These are phyloP conservation scores for Campylomormyrus tamandua DNA, from an alignment of 2,113 vertebrate species.

Conservation along the genomic window DNA sequence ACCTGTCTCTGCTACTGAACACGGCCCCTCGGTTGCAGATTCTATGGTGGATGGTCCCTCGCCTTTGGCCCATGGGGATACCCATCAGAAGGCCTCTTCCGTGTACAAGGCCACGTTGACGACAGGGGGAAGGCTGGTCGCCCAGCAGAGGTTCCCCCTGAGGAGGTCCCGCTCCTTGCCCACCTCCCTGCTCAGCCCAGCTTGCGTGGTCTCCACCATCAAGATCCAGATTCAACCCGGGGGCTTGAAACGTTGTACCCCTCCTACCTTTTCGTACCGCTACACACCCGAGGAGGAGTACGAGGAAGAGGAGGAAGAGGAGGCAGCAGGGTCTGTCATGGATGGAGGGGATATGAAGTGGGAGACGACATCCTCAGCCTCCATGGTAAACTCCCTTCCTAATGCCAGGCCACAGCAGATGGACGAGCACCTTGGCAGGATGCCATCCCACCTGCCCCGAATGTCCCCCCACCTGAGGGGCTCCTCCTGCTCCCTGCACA, in stretches of 20 bases:
- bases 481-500: constrained; percentile 72
- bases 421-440: constrained; percentile 43
- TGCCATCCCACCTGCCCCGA: constrained; percentile 46
- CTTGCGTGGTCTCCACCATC: constrained; percentile 81
- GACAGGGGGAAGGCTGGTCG: constrained; percentile 57
- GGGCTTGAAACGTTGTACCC: constrained; percentile 66
- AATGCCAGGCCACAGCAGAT: constrained; percentile 23
- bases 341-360: constrained; percentile 37
- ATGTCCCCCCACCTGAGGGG: constrained; percentile 50
- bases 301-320: constrained; percentile 28
- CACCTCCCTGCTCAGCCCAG: constrained; percentile 65
- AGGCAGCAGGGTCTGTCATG: constrained; percentile 16
- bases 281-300: constrained; percentile 56
- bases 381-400: constrained; percentile 57
- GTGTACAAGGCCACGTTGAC: constrained; percentile 35
- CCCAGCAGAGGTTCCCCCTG: constrained; percentile 58
- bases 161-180: constrained; percentile 86
- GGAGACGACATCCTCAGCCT: constrained; percentile 55
- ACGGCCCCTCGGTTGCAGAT: background rate
- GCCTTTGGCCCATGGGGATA: constrained; percentile 55
- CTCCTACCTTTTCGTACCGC: constrained; percentile 75
- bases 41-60: constrained; percentile 4
- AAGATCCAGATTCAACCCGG: constrained; percentile 75
- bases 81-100: constrained; percentile 55
- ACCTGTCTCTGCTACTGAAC: background rate